Evolutionary conservation across 2,113 vertebrate species (phyloP).

Genomic region (Stercorarius parasiticus): DNA sequence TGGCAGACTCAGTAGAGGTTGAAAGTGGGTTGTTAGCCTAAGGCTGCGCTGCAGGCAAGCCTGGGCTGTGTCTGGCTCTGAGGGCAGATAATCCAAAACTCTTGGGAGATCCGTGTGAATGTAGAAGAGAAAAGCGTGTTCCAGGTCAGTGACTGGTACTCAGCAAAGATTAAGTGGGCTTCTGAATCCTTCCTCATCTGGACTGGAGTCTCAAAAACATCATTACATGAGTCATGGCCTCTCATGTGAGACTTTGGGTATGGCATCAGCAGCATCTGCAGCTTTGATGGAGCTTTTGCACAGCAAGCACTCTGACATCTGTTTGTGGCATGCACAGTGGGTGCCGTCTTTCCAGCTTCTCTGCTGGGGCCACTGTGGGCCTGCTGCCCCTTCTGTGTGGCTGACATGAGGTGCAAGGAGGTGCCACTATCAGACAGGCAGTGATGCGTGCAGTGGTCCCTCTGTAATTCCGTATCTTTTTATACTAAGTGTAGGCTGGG

Average conservation of each 20-base stretch:
- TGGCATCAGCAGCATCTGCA: constrained; percentile 35
- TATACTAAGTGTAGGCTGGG: not conserved
- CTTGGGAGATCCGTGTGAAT: not conserved
- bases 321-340: constrained; percentile 33
- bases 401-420: not conserved
- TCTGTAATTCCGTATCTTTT: not conserved
- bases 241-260: constrained; percentile 1
- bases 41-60: not conserved
- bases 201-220: not conserved
- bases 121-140: not conserved
- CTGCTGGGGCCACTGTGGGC: not conserved
- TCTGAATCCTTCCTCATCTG: not conserved
- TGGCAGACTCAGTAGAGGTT: not conserved
- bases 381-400: not conserved
- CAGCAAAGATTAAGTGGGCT: not conserved
- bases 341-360: not conserved
- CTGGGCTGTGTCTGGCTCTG: not conserved
- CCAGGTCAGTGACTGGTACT: not conserved
- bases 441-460: not conserved
- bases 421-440: not conserved
- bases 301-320: constrained; percentile 23
- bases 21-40: not conserved
- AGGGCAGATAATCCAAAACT: not conserved
- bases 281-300: constrained; percentile 26
- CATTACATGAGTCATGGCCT: not conserved